Base-by-base conservation (phyloP, 2,113 vertebrate genomes). In the Saccopteryx leptura region DNA sequence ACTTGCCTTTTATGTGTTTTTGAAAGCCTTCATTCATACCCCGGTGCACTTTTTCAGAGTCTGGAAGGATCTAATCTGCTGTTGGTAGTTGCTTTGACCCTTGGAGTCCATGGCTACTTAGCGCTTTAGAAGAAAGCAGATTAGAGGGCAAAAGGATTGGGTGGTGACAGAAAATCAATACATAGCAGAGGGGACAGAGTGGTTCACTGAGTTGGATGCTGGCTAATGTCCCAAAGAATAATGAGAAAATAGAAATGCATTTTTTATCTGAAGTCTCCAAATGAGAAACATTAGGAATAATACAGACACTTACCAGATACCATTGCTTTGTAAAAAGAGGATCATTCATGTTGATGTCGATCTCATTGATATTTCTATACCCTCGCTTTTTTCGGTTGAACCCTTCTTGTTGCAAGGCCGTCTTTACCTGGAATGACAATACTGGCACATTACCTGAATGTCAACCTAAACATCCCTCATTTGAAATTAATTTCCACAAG, bases 241-340 rank as follows among this genome's bases (percentile, higher is more conserved):
- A 63, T 12, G 12, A 95, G 54, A 50, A 96, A 82, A 84, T 19
- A 66, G 86, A 78, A 91, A 85, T 80, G 26, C 15, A 85, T 93
- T 63, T 90, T 85, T 68, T 21, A 76, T 68, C 31, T 1, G 2
- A 86, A 89, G 48, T 80, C 58, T 84, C 63, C 85, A 89, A 50
- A 39, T 76, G 48, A 87, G 81, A 91, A 91, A 75, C 46, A 23
- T 50, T 84, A 84, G 50, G 86, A 87, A 66, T 81, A 97, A 93
- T 24, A 78, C 23, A 19, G 56, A 83, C 26, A 98, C 99, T 99
- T 98, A 99, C 99, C 98, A 99, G 98, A 97, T 99, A 99, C 99
- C 99, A 99, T 66, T 99, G 99, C 97, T 99, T 99, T 26, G 99
- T 98, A 98, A 99, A 99, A 90, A 99, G 98, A 86, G 99, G 99